Evolutionary conservation across 2,113 vertebrate genomes (phyloP).

Genomic region (Cacatua alba): DNA sequence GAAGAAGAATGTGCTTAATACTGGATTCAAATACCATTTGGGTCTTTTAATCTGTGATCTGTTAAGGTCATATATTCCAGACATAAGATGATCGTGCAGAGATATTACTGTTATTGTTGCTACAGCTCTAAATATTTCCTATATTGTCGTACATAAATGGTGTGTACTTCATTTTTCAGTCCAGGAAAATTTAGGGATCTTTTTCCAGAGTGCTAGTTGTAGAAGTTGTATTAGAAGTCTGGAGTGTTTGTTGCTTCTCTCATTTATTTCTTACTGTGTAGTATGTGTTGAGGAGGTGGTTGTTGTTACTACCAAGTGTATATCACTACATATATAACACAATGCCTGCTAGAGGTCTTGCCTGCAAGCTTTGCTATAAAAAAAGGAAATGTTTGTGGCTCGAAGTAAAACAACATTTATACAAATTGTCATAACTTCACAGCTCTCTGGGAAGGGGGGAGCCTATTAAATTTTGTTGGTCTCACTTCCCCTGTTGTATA

Average conservation of each 20-base stretch:
- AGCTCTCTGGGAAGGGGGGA: not conserved
- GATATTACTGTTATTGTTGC: not conserved
- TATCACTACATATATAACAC: not conserved
- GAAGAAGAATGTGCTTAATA: not conserved
- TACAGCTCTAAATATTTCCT: not conserved
- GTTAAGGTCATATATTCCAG: not conserved
- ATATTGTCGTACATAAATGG: not conserved
- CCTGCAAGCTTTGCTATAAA: not conserved
- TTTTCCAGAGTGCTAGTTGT: not conserved
- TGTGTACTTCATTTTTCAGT: not conserved
- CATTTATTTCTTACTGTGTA: accelerated
- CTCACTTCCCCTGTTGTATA: not conserved
- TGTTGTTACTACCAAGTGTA: not conserved
- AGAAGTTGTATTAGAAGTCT: not conserved
- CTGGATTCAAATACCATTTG: not conserved
- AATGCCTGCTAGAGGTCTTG: not conserved
- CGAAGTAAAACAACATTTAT: accelerated
- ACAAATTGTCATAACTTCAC: not conserved
- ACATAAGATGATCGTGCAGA: not conserved
- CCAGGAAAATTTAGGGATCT: not conserved
- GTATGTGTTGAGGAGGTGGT: not conserved
- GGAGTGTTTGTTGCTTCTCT: not conserved
- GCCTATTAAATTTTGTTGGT: not conserved
- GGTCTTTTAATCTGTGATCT: not conserved
- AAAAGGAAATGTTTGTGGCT: not conserved